These are phyloP conservation scores for Andrena cerasifolii DNA, from an alignment of 1,140 invertebrate species.

Conservation along the genomic window DNA sequence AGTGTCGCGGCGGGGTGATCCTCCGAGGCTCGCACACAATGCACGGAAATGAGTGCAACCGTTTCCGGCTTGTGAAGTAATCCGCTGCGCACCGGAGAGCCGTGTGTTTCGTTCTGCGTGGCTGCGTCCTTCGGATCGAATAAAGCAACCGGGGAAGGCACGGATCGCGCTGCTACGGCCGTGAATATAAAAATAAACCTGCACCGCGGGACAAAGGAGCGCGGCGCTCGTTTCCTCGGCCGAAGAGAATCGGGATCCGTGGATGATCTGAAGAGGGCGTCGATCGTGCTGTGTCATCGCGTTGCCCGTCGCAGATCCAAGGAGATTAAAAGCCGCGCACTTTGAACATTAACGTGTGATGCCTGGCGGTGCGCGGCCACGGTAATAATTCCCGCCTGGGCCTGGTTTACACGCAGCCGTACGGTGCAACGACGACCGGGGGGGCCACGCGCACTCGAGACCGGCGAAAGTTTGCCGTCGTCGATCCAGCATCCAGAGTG, in stretches of 20 bases:
- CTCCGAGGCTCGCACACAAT: slow-evolving; percentile 7
- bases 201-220: too few relatives aligned
- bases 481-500: slow-evolving; percentile 31
- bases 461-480: neutral
- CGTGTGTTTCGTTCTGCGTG: neutral
- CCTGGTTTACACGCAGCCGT: neutral
- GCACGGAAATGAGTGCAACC: slow-evolving; percentile 29
- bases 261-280: neutral
- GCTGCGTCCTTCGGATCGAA: slow-evolving; percentile 17
- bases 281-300: neutral
- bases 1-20: slow-evolving; percentile 13
- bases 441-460: neutral
- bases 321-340: neutral
- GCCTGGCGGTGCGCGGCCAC: neutral
- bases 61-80: slow-evolving; percentile 22
- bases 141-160: neutral
- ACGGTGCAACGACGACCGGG: neutral
- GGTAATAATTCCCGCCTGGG: slow-evolving; percentile 26
- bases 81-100: too few relatives aligned
- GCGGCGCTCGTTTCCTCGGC: neutral
- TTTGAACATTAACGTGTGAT: slow-evolving; percentile 20
- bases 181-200: slow-evolving; percentile 47
- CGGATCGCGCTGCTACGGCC: slow-evolving; percentile 16
- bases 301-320: neutral
- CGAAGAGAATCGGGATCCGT: neutral